Percentiles rank a stretch among this genome's conserved stretches.
Conservation (phyloP, 35 echinoderm and acorn worm genomes). For the Anneissia japonica region DNA sequence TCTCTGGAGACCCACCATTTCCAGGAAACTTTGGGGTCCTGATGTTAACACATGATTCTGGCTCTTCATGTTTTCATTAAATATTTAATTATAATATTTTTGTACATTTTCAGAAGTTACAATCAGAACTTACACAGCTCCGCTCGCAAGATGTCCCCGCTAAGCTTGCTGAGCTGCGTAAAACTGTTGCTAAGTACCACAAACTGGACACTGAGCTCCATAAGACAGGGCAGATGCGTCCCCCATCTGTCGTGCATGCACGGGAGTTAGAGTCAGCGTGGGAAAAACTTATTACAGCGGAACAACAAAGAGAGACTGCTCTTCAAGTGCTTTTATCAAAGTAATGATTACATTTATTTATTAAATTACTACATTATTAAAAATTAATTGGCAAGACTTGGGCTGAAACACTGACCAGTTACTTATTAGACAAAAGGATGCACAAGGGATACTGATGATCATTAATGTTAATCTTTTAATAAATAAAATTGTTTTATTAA, state of each 20-base stretch:
- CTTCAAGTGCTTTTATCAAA: conserved; percentile 39
- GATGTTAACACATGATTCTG: no score
- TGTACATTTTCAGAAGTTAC: conserved; percentile 37
- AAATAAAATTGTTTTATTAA: no score
- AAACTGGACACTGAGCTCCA: conserved; percentile 31
- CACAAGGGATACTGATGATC: no score
- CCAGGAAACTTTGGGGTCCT: no score
- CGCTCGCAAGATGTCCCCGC: conserved; percentile 77
- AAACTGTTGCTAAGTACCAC: conserved; percentile 52
- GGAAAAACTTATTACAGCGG: conserved; percentile 62
- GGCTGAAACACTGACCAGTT: no score
- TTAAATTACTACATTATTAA: no score
- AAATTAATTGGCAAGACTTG: no score
- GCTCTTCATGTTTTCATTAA: no score
- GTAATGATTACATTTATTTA: background rate
- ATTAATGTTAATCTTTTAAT: no score
- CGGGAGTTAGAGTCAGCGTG: conserved; percentile 84
- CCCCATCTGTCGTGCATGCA: conserved; percentile 70
- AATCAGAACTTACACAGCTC: conserved; percentile 66
- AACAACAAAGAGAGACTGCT: conserved; percentile 84
- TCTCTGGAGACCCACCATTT: no score
- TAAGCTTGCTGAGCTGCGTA: conserved; percentile 77
- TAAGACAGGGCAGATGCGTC: conserved; percentile 69
- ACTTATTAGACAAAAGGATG: no score
- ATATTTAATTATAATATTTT: background rate